Percentiles rank a stretch among this genome's conserved stretches.
phyloP scores from a whole-genome alignment of 2,888 invertebrate genomes.

The Harpagoxenus sublaevis region DNA sequence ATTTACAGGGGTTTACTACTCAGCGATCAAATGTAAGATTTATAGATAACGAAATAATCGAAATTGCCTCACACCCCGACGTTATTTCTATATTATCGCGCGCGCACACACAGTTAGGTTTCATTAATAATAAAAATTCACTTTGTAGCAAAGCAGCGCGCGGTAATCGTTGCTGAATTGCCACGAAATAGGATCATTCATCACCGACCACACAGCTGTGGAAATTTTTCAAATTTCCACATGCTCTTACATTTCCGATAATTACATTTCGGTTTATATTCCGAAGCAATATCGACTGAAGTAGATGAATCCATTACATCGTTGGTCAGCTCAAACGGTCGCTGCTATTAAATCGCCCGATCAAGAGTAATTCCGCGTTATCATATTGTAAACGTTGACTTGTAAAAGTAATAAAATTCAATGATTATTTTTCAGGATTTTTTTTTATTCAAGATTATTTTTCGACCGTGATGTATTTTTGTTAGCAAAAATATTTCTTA shows the following conservation, averaged over 20 bases:
- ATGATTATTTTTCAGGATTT: neutral
- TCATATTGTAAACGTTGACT: slow-evolving; percentile 13
- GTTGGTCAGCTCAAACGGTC: neutral
- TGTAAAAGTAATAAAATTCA: neutral
- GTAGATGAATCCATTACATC: neutral
- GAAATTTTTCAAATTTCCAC: slow-evolving; percentile 34
- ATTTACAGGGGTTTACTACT: neutral
- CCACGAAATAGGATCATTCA: slow-evolving; percentile 1
- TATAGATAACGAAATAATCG: neutral
- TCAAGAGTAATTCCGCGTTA: neutral
- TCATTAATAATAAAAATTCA: slow-evolving; percentile 34
- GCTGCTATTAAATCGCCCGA: neutral
- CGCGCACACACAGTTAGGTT: neutral
- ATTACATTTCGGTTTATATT: slow-evolving; percentile 33
- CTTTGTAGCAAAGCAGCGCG: neutral
- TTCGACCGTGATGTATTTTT: neutral
- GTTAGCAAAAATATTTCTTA: neutral
- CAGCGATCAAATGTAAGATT: neutral
- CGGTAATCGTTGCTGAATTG: slow-evolving; percentile 15
- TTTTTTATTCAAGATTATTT: neutral
- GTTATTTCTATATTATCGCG: neutral
- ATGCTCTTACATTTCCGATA: slow-evolving; percentile 37
- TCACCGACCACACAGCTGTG: neutral
- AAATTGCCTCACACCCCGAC: neutral
- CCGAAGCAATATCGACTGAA: slow-evolving; percentile 15